phyloP scores from a whole-genome alignment of 2,113 vertebrate genomes.

The Vidua chalybeata region DNA sequence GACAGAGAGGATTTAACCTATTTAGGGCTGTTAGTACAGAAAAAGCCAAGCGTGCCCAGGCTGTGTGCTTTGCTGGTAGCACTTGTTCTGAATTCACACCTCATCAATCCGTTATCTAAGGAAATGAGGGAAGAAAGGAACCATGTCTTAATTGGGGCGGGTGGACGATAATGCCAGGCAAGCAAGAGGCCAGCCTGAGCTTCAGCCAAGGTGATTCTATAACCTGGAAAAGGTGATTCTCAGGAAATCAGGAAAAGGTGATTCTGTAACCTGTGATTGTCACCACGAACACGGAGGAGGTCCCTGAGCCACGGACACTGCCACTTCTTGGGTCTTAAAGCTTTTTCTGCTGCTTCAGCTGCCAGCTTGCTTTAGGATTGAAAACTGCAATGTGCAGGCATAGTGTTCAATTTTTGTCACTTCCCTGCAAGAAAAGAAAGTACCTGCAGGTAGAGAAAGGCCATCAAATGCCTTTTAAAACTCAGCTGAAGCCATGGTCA shows the following conservation, averaged over 20 bases:
- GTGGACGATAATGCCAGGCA: not conserved
- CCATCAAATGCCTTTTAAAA: not conserved
- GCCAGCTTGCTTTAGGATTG: not conserved
- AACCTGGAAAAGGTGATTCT: not conserved
- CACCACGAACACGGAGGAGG: fast-evolving
- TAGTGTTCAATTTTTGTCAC: not conserved
- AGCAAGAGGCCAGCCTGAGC: not conserved
- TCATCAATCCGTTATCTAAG: not conserved
- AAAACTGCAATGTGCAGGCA: not conserved
- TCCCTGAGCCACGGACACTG: not conserved
- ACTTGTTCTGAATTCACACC: not conserved
- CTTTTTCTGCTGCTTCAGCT: not conserved
- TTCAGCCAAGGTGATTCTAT: fast-evolving
- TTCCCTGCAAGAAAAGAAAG: not conserved
- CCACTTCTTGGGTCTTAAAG: not conserved
- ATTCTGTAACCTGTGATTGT: not conserved
- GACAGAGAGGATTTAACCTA: not conserved
- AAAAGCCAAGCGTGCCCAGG: not conserved
- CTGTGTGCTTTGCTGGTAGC: not conserved
- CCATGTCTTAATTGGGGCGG: not conserved
- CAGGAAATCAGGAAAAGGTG: too few relatives aligned
- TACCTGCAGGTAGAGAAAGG: not conserved
- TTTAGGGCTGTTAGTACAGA: not conserved
- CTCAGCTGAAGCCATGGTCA: not conserved
- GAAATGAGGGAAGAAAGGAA: not conserved